Conservation (phyloP, 2,797 vertebrate genomes). For the Mus caroli region DNA sequence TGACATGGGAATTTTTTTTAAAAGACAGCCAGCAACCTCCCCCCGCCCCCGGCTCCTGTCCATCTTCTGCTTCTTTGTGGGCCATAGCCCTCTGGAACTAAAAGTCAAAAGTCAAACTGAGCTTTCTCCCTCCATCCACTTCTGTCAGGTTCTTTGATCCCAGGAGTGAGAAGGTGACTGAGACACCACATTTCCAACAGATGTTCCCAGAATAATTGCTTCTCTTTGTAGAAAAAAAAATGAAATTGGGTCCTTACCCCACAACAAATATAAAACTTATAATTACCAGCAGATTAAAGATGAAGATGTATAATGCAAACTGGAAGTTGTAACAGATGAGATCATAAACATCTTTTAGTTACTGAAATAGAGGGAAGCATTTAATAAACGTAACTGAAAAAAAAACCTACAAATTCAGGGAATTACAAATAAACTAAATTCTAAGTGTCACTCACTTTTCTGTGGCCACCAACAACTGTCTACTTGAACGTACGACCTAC, state of each 20-base stretch:
- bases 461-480: background rate
- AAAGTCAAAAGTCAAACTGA: background rate
- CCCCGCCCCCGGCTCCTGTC: background rate
- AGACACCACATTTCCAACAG: conserved; percentile 6
- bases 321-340: background rate
- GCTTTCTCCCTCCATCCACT: background rate
- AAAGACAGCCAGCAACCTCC: background rate
- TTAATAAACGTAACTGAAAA: background rate
- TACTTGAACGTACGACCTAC: background rate
- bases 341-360: background rate
- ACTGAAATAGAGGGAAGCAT: background rate
- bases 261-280: background rate
- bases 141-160: background rate
- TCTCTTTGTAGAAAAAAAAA: background rate
- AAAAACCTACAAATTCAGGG: background rate
- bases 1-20: background rate
- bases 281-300: conserved; percentile 14
- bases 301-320: background rate
- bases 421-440: conserved; percentile 5
- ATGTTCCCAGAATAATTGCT: background rate
- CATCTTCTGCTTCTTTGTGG: no score
- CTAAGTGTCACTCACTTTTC: background rate
- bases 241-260: background rate
- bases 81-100: background rate
- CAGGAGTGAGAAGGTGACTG: background rate